phyloP scores from a whole-genome alignment of 2,113 vertebrate genomes.

The Ictidomys tridecemlineatus region DNA sequence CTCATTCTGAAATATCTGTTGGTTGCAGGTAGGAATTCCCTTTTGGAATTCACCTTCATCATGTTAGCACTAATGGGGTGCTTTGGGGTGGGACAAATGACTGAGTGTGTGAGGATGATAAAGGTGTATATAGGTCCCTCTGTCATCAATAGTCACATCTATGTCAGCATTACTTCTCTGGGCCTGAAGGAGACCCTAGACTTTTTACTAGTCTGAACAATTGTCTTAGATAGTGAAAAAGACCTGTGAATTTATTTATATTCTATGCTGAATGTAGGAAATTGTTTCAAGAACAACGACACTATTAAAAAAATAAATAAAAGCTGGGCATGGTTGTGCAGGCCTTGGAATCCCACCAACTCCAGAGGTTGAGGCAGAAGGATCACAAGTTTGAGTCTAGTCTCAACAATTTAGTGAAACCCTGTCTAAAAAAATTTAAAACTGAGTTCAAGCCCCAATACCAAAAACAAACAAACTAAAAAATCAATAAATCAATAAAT shows the following conservation, averaged over 20 bases:
- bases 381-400: no score
- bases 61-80: not conserved
- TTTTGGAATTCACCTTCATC: not conserved
- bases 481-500: no score
- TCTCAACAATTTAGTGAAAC: no score
- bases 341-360: no score
- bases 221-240: constrained; percentile 24
- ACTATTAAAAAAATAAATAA: not conserved
- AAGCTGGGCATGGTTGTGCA: no score
- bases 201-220: not conserved
- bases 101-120: not conserved
- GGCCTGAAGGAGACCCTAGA: not conserved
- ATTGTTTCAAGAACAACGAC: constrained; percentile 12
- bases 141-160: not conserved
- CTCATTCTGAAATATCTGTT: constrained; percentile 28
- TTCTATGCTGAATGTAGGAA: not conserved
- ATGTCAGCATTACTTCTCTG: not conserved
- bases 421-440: no score
- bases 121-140: not conserved
- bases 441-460: no score
- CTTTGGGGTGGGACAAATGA: not conserved
- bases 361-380: no score
- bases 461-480: no score
- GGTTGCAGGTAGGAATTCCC: not conserved
- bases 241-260: constrained; percentile 13